phyloP scores from a whole-genome alignment of 2,888 invertebrate species.

The Seladonia tumulorum region DNA sequence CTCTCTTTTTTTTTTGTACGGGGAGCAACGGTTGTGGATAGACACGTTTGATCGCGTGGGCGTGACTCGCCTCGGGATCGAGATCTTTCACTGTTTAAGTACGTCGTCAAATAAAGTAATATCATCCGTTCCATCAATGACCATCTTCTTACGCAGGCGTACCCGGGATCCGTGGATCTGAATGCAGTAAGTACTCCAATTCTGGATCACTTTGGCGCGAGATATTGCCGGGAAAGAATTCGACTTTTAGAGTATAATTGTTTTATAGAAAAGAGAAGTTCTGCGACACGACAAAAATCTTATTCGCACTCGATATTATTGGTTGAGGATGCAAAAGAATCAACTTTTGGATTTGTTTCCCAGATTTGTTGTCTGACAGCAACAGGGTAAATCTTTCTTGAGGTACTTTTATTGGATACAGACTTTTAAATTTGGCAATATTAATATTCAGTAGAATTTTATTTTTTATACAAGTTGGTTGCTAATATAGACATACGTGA shows the following conservation, averaged over 20 bases:
- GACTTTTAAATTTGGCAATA: neutral
- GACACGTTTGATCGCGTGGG: conserved; percentile 24
- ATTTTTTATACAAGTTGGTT: neutral
- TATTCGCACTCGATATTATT: neutral
- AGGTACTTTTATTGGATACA: neutral
- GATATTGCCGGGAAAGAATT: too few species aligned
- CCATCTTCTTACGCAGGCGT: conserved; percentile 52
- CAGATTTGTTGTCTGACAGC: too few species aligned
- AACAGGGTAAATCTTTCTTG: too few species aligned
- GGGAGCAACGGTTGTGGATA: conserved; percentile 31
- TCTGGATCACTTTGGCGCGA: neutral
- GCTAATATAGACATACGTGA: neutral
- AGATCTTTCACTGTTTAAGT: conserved; percentile 78
- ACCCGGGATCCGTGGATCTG: neutral
- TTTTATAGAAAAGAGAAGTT: too few species aligned
- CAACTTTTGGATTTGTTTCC: neutral
- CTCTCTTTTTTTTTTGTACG: conserved; percentile 30
- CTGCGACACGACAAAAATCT: neutral
- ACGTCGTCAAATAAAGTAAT: conserved; percentile 81
- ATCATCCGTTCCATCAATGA: conserved; percentile 80
- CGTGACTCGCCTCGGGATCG: conserved; percentile 61
- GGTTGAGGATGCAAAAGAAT: neutral
- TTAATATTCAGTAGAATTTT: neutral
- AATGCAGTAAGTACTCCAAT: conserved; percentile 36
- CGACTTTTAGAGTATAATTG: too few species aligned